These are phyloP conservation scores for Alviniconcha strummeri DNA, from an alignment of 2,888 invertebrate genomes.

Conservation along the genomic window DNA sequence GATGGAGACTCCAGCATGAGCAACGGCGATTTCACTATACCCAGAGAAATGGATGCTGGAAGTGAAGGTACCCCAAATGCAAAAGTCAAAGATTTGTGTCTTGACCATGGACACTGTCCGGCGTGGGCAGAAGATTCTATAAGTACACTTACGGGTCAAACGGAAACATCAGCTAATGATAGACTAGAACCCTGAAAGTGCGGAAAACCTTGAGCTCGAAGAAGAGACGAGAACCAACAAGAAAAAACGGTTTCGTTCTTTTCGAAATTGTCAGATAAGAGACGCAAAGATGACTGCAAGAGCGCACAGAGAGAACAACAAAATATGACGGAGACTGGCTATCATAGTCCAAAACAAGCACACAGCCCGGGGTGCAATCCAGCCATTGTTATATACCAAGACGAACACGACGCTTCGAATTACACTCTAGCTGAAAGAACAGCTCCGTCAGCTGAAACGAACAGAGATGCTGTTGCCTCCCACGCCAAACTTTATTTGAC, in stretches of 20 bases:
- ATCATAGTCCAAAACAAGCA: not conserved
- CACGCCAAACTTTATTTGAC: not conserved
- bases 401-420: not conserved
- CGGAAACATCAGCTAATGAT: too few relatives aligned
- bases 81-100: too few relatives aligned
- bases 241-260: not conserved
- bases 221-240: not conserved
- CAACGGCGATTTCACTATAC: not conserved
- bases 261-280: not conserved
- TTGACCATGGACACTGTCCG: too few relatives aligned
- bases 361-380: not conserved
- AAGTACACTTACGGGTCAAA: too few relatives aligned
- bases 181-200: too few relatives aligned
- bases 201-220: too few relatives aligned
- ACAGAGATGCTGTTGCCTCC: not conserved
- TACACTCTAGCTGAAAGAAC: not conserved
- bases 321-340: not conserved
- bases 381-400: not conserved
- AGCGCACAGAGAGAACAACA: not conserved
- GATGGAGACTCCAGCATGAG: not conserved
- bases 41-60: not conserved
- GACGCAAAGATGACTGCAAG: not conserved
- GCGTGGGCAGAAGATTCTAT: too few relatives aligned
- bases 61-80: too few relatives aligned
- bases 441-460: too few relatives aligned